phyloP scores from a whole-genome alignment of 2,797 vertebrate genomes.

The Ara ararauna region DNA sequence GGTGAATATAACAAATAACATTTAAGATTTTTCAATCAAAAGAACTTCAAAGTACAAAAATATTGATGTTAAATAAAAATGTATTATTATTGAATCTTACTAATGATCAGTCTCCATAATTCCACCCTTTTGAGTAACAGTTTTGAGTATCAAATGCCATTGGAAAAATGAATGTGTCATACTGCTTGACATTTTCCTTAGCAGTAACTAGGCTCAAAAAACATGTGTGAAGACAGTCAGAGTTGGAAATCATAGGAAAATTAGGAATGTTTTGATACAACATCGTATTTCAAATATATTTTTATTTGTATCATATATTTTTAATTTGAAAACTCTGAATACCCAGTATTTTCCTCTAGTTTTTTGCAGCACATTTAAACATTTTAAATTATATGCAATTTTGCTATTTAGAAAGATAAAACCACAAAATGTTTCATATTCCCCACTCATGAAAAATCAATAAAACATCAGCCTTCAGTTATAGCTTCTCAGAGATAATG shows the following conservation, averaged over 20 bases:
- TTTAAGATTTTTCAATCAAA: not conserved
- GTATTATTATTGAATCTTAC: not conserved
- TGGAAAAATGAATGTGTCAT: not conserved
- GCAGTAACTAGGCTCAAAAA: not conserved
- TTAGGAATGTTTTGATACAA: not conserved
- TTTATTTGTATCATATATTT: not conserved
- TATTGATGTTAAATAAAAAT: not conserved
- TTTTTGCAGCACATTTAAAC: not conserved
- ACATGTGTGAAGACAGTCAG: not conserved
- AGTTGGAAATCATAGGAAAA: not conserved
- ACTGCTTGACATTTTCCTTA: not conserved
- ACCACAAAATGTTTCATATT: not conserved
- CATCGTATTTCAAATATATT: not conserved
- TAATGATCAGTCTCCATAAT: not conserved
- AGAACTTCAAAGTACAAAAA: not conserved
- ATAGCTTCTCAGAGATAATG: not conserved
- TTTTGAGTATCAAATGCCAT: not conserved
- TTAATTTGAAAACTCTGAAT: not conserved
- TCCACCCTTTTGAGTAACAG: not conserved
- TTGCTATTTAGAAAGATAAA: not conserved
- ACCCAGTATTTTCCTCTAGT: not conserved
- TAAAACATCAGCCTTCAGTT: not conserved
- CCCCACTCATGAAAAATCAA: not conserved
- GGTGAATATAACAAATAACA: not conserved
- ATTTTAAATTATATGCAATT: accelerated